A percentile compares a stretch with the other conserved stretches of the same genome.
phyloP scores from a whole-genome alignment of 2,888 invertebrate genomes.

The Trachelus stipa region DNA sequence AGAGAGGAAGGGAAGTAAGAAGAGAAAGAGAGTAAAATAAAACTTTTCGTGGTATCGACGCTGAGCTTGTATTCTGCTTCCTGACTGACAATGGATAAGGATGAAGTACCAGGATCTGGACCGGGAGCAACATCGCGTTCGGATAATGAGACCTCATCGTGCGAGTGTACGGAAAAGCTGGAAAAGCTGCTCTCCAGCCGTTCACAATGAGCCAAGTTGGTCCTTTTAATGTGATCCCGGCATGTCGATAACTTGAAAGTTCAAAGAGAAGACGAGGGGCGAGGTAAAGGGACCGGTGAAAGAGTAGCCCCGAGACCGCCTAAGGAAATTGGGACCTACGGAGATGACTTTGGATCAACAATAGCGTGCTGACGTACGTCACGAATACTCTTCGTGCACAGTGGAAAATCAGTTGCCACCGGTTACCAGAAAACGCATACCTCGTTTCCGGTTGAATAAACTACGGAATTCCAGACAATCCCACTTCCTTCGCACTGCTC shows the following conservation, averaged over 20 bases:
- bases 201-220: not conserved
- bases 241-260: not conserved
- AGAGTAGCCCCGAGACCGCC: not conserved
- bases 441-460: not conserved
- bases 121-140: not conserved
- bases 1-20: not conserved
- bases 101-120: not conserved
- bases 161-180: not conserved
- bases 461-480: not conserved
- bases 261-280: not conserved
- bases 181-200: not conserved
- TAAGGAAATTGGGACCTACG: not conserved
- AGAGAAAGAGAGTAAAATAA: conserved; percentile 11
- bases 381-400: not conserved
- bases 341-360: not conserved
- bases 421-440: not conserved
- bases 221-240: not conserved
- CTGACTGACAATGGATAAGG: not conserved
- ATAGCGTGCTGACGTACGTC: not conserved
- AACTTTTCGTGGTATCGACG: not conserved
- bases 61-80: not conserved
- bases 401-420: not conserved
- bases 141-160: not conserved
- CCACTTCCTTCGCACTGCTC: not conserved
- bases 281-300: not conserved